Evolutionary conservation across 2,888 invertebrate genomes (phyloP).

Genomic region (Lypha dubia): DNA sequence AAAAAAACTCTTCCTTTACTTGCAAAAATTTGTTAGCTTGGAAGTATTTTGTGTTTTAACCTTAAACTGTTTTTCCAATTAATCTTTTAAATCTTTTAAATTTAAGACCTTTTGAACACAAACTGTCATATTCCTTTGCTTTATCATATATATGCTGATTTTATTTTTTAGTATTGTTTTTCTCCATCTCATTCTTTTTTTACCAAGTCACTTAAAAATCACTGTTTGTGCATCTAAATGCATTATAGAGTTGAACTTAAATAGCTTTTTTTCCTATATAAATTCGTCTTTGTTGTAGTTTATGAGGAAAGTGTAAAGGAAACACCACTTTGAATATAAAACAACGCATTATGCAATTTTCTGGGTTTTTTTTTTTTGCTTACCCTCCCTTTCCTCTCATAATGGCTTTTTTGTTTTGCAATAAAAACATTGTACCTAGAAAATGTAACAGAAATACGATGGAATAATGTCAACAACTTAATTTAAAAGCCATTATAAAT

Average conservation of each 20-base stretch:
- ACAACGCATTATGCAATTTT: constrained; percentile 65
- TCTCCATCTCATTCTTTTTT: background rate
- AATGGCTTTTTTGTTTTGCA: constrained; percentile 51
- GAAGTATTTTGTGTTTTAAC: too few species aligned
- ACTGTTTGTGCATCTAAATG: constrained; percentile 63
- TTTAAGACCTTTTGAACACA: background rate
- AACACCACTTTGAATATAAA: constrained; percentile 71
- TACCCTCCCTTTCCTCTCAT: background rate
- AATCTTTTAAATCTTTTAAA: too few species aligned
- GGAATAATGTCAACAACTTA: constrained; percentile 73
- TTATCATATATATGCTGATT: background rate
- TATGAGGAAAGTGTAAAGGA: constrained; percentile 52
- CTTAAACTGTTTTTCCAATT: too few species aligned
- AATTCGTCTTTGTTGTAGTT: constrained; percentile 23
- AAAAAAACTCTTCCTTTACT: too few species aligned
- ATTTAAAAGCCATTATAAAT: constrained; percentile 72
- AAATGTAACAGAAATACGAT: constrained; percentile 48
- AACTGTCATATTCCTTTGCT: background rate
- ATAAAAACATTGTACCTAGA: constrained; percentile 51
- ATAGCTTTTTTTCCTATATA: constrained; percentile 57
- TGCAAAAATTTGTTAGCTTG: too few species aligned
- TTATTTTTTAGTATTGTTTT: constrained; percentile 10
- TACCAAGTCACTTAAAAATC: constrained; percentile 46
- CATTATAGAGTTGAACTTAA: constrained; percentile 62
- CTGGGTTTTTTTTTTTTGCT: too few species aligned